Base-by-base conservation (phyloP, 2,888 invertebrate genomes). In the Empis livida region DNA sequence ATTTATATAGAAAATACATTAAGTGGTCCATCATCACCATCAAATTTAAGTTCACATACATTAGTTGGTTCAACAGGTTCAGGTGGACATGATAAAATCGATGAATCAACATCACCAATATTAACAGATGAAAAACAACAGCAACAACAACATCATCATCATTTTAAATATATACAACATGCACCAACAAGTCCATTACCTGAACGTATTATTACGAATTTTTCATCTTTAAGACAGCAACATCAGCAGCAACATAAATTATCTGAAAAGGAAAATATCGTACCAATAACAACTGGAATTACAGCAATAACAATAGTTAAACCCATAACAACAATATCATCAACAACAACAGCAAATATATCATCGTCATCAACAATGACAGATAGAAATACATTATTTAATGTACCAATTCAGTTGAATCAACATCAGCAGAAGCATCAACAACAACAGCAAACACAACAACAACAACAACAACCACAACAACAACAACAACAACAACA, bases 11-110 rank as follows among this genome's bases (percentile, higher is more conserved):
- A 54, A 42, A 50, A 15, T 48, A 73, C 73, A 71, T 53, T 72
- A 20, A 77, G 77, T 57, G 75, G 75, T 1, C 83, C 83, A 20
- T 80, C 77, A 3, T 84, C 85, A 0, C 84, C 84, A 1, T 82
- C 84, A 40, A 84, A 82, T 48, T 67, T 83, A 14, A 84, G 84
- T 58, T 82, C 83, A 10, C 79, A 80, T 0, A 86, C 85, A 1
- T 61, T 85, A 42, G 77, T 85, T 1, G 83, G 81, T 1, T 73
- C 74, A 3, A 73, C 72, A 6, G 68, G 71, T 41, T 72, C 73
- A 1, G 80, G 77, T 52, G 70, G 71, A 1, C 72, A 70, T 46
- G 71, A 71, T 48, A 71, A 71, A 30, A 35, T 39, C 11, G 55
- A 57, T 40, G 69, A 69, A 13, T 13, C 35, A n/a, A 13, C 13